Base-by-base conservation (phyloP, 2,888 invertebrate genomes). In the Thyatira batis region DNA sequence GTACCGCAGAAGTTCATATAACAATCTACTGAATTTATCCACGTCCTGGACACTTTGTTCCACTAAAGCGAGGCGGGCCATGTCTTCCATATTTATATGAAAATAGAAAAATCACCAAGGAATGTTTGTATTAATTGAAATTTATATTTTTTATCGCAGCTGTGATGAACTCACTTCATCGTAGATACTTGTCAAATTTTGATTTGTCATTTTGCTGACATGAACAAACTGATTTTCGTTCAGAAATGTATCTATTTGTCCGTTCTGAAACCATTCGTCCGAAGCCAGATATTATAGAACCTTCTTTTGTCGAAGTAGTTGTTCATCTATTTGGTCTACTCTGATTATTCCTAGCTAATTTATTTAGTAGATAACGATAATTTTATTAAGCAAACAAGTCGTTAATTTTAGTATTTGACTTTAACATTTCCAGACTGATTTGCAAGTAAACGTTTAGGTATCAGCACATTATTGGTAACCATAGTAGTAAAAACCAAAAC, bases 51-150 rank as follows among this genome's bases (percentile, higher is more conserved):
- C 63, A 58, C 75, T 77, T 68, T 86, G 84, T 70, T 92, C 92
- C n/a, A 92, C 76, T 33, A 88, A 66, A 58, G 91, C 92, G 49
- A 92, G 76, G 51, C 91, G 85, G 43, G 92, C 91, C 80, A 85
- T 87, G 60, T 89, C 87, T 62, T 92, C 91, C 92, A 92, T 92
- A 76, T 65, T 82, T 27, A 43, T 17, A 8, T 17, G 13, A 39
- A 17, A 17, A 8, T 39, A 39, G 39, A 17, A 17, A 0, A 50
- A 52, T 46, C 53, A 51, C 49, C 58, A 50, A 59, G 55, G 54
- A 45, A 49, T 45, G 52, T 49, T 55, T 58, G 52, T 27, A 55
- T 54, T 60, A 55, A 52, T 56, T 20, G 49, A 51, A 61, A 60
- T 59, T 57, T 23, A 55, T 57, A 54, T 58, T 62, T 45, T 62